A percentile compares a stretch with the other conserved stretches of the same genome.
phyloP scores from a whole-genome alignment of 23 tunicate species.

The Halocynthia roretzi region DNA sequence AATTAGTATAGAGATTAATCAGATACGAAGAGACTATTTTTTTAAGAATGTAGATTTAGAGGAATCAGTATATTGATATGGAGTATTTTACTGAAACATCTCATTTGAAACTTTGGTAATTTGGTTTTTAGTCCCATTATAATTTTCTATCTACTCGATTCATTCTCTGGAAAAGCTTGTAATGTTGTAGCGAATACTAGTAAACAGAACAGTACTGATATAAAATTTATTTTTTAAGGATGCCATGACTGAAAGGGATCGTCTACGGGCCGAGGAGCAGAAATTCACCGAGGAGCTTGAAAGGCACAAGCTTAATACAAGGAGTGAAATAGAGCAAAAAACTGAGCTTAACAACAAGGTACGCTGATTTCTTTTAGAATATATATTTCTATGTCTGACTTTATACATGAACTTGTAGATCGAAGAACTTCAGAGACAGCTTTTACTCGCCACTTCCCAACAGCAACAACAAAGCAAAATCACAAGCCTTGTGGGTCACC shows the following conservation, averaged over 20 bases:
- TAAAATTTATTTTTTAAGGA: slow-evolving; percentile 5
- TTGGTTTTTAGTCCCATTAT: too few species aligned
- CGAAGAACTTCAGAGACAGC: slow-evolving; percentile 66
- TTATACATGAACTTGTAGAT: too few species aligned
- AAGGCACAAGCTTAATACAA: slow-evolving; percentile 18
- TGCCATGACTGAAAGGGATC: slow-evolving; percentile 30
- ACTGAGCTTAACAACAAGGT: slow-evolving; percentile 60
- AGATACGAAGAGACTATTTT: too few species aligned
- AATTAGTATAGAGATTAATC: too few species aligned
- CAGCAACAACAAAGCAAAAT: slow-evolving; percentile 25
- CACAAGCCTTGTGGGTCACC: slow-evolving; percentile 32
- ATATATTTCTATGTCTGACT: background rate
- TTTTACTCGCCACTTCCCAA: slow-evolving; percentile 1
- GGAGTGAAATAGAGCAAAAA: slow-evolving; percentile 45
- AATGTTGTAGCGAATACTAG: background rate
- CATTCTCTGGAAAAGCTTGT: too few species aligned
- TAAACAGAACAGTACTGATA: background rate
- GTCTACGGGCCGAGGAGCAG: slow-evolving; percentile 37
- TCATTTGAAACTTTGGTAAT: too few species aligned
- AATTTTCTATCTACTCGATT: too few species aligned
- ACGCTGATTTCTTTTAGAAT: slow-evolving; percentile 4
- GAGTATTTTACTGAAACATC: too few species aligned
- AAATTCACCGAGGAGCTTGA: slow-evolving; percentile 30
- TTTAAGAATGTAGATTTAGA: too few species aligned
- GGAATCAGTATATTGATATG: too few species aligned